phyloP scores from a whole-genome alignment of 1,140 invertebrate species.

The Drosophila guanche region DNA sequence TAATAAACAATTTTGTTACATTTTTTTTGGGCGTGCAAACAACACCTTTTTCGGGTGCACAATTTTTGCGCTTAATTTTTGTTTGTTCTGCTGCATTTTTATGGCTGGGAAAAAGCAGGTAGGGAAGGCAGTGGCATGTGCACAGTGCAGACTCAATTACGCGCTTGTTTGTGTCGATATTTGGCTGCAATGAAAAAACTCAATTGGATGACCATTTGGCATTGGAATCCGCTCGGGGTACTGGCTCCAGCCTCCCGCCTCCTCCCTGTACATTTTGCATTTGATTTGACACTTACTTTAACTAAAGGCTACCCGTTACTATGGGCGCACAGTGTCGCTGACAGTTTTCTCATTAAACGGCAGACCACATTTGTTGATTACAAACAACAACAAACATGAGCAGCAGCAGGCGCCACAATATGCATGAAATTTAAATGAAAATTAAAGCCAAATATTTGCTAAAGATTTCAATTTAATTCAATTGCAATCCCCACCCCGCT shows the following conservation, averaged over 20 bases:
- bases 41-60: constrained; percentile 46
- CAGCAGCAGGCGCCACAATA: neutral
- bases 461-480: constrained; percentile 51
- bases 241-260: neutral
- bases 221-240: neutral
- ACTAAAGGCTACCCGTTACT: neutral
- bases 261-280: neutral
- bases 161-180: constrained; percentile 62
- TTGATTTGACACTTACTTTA: constrained; percentile 13
- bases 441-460: constrained; percentile 59
- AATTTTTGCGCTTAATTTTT: constrained; percentile 67
- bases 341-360: constrained; percentile 33
- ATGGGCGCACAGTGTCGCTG: constrained; percentile 16
- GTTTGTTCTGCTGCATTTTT: constrained; percentile 59
- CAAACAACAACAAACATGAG: constrained; percentile 14
- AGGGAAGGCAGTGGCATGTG: neutral
- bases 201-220: constrained; percentile 51
- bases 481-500: constrained; percentile 23
- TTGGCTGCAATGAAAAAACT: constrained; percentile 62
- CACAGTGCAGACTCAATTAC: constrained; percentile 67
- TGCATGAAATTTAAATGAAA: constrained; percentile 26
- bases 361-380: constrained; percentile 40
- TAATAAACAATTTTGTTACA: too few species aligned
- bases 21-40: constrained; percentile 37
- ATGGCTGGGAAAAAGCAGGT: constrained; percentile 24